Evolutionary conservation across 2,888 invertebrate genomes (phyloP).

Genomic region (Drosophila heteroneura): DNA sequence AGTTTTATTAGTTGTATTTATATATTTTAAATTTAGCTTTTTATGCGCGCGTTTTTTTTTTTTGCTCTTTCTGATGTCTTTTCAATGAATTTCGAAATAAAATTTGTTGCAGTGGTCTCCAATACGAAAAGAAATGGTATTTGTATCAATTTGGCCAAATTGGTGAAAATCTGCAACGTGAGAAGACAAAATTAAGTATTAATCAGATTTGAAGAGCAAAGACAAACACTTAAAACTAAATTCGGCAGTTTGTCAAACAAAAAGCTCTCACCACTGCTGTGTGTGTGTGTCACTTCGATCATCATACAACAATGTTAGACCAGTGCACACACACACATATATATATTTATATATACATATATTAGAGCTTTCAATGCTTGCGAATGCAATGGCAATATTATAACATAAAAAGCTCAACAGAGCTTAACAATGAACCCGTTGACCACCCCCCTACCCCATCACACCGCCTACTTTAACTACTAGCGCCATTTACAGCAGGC

Average conservation of each 20-base stretch:
- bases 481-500: background rate
- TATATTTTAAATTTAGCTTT: background rate
- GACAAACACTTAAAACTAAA: background rate
- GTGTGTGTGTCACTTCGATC: background rate
- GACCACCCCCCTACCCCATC: background rate
- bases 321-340: background rate
- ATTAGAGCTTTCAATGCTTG: background rate
- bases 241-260: background rate
- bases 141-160: constrained; percentile 72
- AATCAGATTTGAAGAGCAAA: background rate
- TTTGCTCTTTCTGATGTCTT: constrained; percentile 18
- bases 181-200: constrained; percentile 19
- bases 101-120: constrained; percentile 29
- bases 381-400: background rate
- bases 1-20: constrained; percentile 3
- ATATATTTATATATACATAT: background rate
- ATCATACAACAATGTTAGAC: background rate
- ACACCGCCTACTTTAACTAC: background rate
- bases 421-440: background rate
- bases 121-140: constrained; percentile 37
- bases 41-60: constrained; percentile 25
- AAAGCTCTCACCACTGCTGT: background rate
- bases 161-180: constrained; percentile 63
- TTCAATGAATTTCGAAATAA: constrained; percentile 32
- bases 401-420: background rate